Evolutionary conservation across 2,113 vertebrate species (phyloP).

Genomic region (Odobenus rosmarus): DNA sequence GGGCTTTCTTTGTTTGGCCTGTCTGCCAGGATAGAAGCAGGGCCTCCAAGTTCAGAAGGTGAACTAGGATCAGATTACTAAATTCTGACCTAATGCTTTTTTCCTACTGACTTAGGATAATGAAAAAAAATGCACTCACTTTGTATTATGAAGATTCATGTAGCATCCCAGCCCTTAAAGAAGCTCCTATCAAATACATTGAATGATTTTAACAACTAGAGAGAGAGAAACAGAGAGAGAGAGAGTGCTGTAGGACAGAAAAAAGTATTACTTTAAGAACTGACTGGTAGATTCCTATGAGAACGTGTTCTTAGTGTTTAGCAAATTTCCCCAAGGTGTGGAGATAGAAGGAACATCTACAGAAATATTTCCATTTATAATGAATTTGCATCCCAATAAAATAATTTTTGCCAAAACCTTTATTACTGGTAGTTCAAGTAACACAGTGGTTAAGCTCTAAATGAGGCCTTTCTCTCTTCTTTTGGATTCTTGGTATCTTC

Average conservation of each 20-base stretch:
- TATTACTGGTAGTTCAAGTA: background rate
- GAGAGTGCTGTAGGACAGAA: background rate
- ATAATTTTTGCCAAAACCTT: background rate
- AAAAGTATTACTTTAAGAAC: background rate
- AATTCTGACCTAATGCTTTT: background rate
- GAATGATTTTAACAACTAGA: background rate
- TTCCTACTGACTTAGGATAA: background rate
- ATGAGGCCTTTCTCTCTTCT: background rate
- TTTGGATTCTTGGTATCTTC: background rate
- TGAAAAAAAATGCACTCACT: background rate
- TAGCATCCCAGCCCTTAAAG: background rate
- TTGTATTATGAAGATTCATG: background rate
- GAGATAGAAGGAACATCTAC: background rate
- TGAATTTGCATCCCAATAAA: background rate
- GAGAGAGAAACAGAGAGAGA: background rate
- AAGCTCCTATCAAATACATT: background rate
- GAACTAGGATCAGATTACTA: background rate
- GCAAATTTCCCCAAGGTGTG: background rate
- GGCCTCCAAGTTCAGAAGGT: background rate
- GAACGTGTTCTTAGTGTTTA: background rate
- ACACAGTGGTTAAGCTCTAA: background rate
- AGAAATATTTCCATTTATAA: background rate
- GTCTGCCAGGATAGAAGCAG: background rate
- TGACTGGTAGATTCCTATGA: background rate
- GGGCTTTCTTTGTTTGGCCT: background rate